A percentile compares a stretch with the other conserved stretches of the same genome.
Conservation (phyloP, 2,113 vertebrate species). For the Anarrhichthys ocellatus region DNA sequence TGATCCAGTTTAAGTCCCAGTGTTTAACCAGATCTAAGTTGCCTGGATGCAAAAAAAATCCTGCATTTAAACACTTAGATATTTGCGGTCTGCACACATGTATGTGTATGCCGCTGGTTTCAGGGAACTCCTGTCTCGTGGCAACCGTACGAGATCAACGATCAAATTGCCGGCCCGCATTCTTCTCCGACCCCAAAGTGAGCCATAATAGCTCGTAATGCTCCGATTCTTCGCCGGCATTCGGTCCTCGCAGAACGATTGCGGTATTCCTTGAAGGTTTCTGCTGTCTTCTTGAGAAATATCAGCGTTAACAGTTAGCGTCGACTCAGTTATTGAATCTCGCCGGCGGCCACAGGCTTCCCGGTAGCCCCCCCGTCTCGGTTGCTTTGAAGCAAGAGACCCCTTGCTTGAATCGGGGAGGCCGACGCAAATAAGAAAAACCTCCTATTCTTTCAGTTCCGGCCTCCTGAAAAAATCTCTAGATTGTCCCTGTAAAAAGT, state of each 20-base stretch:
- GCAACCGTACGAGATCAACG: neutral
- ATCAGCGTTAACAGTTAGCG: constrained; percentile 20
- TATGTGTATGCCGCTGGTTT: constrained; percentile 37
- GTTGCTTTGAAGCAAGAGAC: constrained; percentile 34
- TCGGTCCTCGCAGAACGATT: constrained; percentile 19
- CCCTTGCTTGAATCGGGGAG: neutral
- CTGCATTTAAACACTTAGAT: constrained; percentile 32
- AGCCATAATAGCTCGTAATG: constrained; percentile 30
- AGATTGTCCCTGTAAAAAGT: constrained; percentile 6
- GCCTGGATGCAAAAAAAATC: neutral
- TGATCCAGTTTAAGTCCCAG: neutral
- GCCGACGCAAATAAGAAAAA: constrained; percentile 3
- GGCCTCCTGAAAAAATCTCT: constrained; percentile 1
- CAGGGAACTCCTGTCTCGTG: constrained; percentile 33
- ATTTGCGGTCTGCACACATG: constrained; percentile 40
- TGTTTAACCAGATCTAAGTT: constrained; percentile 23
- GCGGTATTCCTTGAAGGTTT: constrained; percentile 34
- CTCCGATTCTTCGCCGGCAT: constrained; percentile 1
- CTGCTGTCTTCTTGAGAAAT: constrained; percentile 27
- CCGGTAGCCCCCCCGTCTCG: constrained; percentile 15
- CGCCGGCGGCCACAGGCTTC: constrained; percentile 12
- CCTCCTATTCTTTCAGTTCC: constrained; percentile 9
- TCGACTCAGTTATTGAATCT: constrained; percentile 25
- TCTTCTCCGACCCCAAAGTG: constrained; percentile 40
- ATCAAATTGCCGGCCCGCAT: constrained; percentile 28